phyloP scores from a whole-genome alignment of 2,797 vertebrate genomes.

The Darevskia nairensis region DNA sequence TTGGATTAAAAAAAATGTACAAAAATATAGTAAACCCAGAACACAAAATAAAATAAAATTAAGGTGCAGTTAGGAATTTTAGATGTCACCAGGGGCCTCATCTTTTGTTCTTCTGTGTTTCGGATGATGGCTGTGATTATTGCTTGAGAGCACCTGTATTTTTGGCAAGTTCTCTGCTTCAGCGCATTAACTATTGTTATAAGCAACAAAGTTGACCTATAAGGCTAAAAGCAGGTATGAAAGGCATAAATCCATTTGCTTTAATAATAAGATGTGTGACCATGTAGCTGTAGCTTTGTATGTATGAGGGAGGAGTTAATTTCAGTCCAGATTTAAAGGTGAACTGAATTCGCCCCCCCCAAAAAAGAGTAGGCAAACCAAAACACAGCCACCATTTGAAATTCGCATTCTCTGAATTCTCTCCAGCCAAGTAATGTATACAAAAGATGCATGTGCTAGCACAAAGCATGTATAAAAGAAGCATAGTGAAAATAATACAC shows the following conservation, averaged over 20 bases:
- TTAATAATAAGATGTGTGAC: not conserved
- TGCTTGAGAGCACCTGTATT: not conserved
- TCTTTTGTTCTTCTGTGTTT: not conserved
- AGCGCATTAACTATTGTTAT: too few relatives aligned
- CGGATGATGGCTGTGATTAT: not conserved
- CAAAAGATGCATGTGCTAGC: too few relatives aligned
- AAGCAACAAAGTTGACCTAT: not conserved
- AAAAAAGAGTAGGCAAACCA: too few relatives aligned
- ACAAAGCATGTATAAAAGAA: too few relatives aligned
- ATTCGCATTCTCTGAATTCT: too few relatives aligned
- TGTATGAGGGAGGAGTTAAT: too few relatives aligned
- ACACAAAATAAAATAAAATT: too few relatives aligned
- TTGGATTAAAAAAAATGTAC: not conserved
- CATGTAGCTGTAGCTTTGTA: not conserved
- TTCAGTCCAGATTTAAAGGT: too few relatives aligned
- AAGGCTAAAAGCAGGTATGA: not conserved
- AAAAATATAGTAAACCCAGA: not conserved
- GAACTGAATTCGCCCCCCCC: too few relatives aligned
- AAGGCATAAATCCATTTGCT: not conserved
- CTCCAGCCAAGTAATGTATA: too few relatives aligned
- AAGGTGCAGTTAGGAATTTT: not conserved
- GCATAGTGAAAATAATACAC: too few relatives aligned
- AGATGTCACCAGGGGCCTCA: not conserved
- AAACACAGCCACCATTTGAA: too few relatives aligned
- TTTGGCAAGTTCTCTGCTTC: not conserved